Base-by-base conservation (phyloP, 2,888 invertebrate species). In the Andrena camellia region DNA sequence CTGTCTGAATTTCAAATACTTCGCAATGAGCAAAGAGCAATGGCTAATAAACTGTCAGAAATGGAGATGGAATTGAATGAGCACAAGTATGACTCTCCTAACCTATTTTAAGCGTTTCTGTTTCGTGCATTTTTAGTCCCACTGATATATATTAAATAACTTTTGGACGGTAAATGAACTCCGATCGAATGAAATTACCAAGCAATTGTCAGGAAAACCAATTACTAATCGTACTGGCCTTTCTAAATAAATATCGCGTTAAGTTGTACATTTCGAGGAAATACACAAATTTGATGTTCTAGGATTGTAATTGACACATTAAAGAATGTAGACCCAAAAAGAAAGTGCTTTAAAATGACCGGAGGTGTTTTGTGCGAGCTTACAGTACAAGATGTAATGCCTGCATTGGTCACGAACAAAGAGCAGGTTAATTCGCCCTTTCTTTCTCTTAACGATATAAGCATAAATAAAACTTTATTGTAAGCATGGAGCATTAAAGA, bases 271-370 rank as follows among this genome's bases (percentile, higher is more conserved):
- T n/a, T 69, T 7, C 7, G 31, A 31, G 3, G 2, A 26, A 20
- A 26, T 57, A 54, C n/a, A 20, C 26, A 29, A 26, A 48, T 35
- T 20, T 17, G 8, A 73, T 42, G n/a, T 84, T 86, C 74, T 67
- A 99, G 99, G 94, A 97, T 99, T 94, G 99, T 99, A 77, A 97
- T 99, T 89, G 99, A 99, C 91, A 98, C 99, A 17, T 95, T 99
- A 82, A 97, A 97, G 93, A 97, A 97, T 79, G 97, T 98, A 29
- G 97, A 98, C 92, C 96, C 96, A 17, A 96, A 96, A 71, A 96
- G 99, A 88, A 98, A 97, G 94, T 99, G 99, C 94, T 99, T 97
- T 94, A 96, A 99, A 91, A 96, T 99, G 95, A 97, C 99, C 85
- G 99, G 99, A 72, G 99, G 99, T 33, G 97, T 99, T 77, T 95